Evolutionary conservation across 1,140 invertebrate genomes (phyloP).

Genomic region (Manduca sexta): DNA sequence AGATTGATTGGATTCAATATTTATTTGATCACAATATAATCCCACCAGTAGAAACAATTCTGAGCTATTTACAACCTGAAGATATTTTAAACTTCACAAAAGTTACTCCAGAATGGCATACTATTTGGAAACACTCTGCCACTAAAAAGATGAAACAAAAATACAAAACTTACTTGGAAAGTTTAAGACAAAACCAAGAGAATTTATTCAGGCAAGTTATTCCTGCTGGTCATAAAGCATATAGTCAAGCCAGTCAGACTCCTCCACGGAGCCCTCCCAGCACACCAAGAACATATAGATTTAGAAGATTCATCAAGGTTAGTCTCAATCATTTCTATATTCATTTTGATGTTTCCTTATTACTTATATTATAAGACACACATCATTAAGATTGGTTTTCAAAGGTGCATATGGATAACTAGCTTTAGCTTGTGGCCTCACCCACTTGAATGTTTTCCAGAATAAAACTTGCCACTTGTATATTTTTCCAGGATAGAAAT

Average conservation of each 20-base stretch:
- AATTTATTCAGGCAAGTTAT: slow-evolving; percentile 12
- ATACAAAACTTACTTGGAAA: slow-evolving; percentile 33
- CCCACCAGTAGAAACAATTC: slow-evolving; percentile 52
- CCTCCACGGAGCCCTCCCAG: slow-evolving; percentile 53
- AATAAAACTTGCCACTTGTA: too few species aligned
- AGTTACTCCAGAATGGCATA: slow-evolving; percentile 53
- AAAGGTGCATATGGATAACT: too few species aligned
- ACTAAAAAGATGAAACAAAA: slow-evolving; percentile 33
- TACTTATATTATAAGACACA: too few species aligned
- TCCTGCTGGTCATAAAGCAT: too few species aligned
- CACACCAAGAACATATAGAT: slow-evolving; percentile 63
- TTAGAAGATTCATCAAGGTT: slow-evolving; percentile 68
- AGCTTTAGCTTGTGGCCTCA: too few species aligned
- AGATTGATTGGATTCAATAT: slow-evolving; percentile 62
- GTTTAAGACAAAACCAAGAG: slow-evolving; percentile 51
- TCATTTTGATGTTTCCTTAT: too few species aligned
- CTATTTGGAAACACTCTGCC: slow-evolving; percentile 41
- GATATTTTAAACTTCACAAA: slow-evolving; percentile 57
- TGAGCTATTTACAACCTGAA: slow-evolving; percentile 49
- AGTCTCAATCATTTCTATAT: too few species aligned
- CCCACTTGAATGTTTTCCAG: too few species aligned
- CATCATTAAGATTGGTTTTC: too few species aligned
- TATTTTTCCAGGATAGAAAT: too few species aligned
- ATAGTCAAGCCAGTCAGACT: slow-evolving; percentile 5
- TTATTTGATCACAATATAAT: slow-evolving; percentile 33